Evolutionary conservation across 2,888 invertebrate species (phyloP).

Genomic region (Empis livida): DNA sequence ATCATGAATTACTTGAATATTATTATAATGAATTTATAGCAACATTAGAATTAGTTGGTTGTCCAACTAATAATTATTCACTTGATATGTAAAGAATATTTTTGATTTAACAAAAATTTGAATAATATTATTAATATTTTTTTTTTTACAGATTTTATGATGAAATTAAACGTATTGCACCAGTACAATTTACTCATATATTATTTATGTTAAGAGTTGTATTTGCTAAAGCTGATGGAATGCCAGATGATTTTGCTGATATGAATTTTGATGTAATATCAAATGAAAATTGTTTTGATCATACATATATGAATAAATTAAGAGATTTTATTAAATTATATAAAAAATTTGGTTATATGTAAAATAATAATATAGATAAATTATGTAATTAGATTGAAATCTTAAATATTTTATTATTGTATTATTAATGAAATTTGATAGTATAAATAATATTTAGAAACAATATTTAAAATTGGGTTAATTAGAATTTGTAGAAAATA

Average conservation of each 20-base stretch:
- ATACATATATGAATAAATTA: conserved; percentile 28
- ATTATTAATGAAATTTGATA: too few relatives aligned
- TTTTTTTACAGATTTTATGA: conserved; percentile 23
- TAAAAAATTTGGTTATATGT: conserved; percentile 9
- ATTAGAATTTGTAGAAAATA: too few relatives aligned
- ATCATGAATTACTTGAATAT: conserved; percentile 38
- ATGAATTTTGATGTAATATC: conserved; percentile 32
- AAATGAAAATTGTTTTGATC: conserved; percentile 27
- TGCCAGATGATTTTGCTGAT: conserved; percentile 37
- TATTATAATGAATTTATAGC: conserved; percentile 41
- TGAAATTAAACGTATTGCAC: conserved; percentile 35
- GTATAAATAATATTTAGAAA: too few relatives aligned
- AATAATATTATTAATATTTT: conserved; percentile 3
- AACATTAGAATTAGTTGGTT: conserved; percentile 31
- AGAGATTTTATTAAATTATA: conserved; percentile 27
- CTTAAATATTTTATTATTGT: too few relatives aligned
- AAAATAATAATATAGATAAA: neutral
- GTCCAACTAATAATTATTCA: conserved; percentile 30
- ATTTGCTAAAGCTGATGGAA: conserved; percentile 35
- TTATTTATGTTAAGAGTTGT: conserved; percentile 39
- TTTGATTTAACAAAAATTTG: neutral
- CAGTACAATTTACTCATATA: conserved; percentile 37
- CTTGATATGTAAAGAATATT: conserved; percentile 31
- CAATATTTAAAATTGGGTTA: too few relatives aligned
- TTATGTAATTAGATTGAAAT: too few relatives aligned